A percentile compares a stretch with the other conserved stretches of the same genome.
These are phyloP conservation scores for Oreotrochilus melanogaster DNA, from an alignment of 2,113 vertebrate species.

Conservation along the genomic window DNA sequence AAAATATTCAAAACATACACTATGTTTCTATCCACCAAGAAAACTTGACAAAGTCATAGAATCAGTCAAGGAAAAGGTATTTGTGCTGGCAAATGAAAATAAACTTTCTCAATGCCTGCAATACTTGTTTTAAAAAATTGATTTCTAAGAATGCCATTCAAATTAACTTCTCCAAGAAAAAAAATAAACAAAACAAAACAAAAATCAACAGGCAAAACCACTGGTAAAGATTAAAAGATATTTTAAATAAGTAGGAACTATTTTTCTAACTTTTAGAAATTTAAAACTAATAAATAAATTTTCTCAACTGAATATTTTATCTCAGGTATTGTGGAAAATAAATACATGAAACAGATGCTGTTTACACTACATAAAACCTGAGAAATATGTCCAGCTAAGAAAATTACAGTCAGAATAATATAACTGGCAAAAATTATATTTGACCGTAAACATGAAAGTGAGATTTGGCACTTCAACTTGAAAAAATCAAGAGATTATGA, in stretches of 20 bases:
- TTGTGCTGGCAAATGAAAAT: background rate
- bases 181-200: background rate
- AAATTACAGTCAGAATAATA: background rate
- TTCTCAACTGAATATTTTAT: background rate
- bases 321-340: background rate
- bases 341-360: background rate
- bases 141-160: background rate
- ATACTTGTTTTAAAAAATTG: background rate
- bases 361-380: background rate
- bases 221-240: background rate
- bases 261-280: background rate
- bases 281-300: background rate
- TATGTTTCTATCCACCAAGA: background rate
- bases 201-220: background rate
- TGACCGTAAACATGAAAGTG: background rate
- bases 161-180: background rate
- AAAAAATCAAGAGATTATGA: background rate
- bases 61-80: background rate
- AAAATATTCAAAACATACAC: background rate
- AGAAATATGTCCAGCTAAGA: background rate
- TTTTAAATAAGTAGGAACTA: background rate
- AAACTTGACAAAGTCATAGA: background rate
- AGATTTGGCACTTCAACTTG: background rate
- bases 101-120: background rate
- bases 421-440: fast-evolving